Conservation (phyloP, 2,888 invertebrate genomes). For the Belgica antarctica region DNA sequence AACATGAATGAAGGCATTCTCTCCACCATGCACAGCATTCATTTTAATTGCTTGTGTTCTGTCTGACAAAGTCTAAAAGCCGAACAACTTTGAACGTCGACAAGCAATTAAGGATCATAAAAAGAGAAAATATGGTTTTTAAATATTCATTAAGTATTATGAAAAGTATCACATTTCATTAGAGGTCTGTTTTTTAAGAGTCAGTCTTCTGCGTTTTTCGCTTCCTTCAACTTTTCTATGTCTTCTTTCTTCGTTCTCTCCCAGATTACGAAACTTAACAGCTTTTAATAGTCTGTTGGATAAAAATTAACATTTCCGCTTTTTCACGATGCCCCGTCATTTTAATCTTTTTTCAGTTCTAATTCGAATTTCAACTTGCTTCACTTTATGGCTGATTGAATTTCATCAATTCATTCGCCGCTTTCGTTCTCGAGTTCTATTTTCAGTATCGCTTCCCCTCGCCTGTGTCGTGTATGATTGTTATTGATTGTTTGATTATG, state of each 20-base stretch:
- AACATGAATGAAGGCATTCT: background rate
- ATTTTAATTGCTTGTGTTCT: conserved; percentile 34
- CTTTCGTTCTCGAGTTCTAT: background rate
- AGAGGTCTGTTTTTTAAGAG: conserved; percentile 35
- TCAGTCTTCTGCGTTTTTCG: background rate
- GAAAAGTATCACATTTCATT: conserved; percentile 42
- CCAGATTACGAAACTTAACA: conserved; percentile 21
- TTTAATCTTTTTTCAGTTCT: conserved; percentile 10
- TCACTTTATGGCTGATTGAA: conserved; percentile 16
- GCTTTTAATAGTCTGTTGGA: conserved; percentile 33
- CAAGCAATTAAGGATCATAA: conserved; percentile 43
- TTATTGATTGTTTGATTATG: conserved; percentile 30
- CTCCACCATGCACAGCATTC: conserved; percentile 5
- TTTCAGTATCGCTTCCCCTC: conserved; percentile 10
- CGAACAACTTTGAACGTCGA: conserved; percentile 39
- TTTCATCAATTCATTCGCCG: conserved; percentile 10
- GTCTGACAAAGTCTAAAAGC: conserved; percentile 2
- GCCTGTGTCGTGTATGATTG: background rate
- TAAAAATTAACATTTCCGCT: conserved; percentile 39
- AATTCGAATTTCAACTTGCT: background rate
- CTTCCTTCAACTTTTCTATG: conserved; percentile 8
- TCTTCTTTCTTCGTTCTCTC: background rate
- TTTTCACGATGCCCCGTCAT: background rate
- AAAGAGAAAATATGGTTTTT: conserved; percentile 42
- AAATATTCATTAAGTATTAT: conserved; percentile 42